Percentiles rank a stretch among this genome's conserved stretches.
Evolutionary conservation across 2,888 invertebrate species (phyloP).

Genomic region (Protophormia terraenovae): DNA sequence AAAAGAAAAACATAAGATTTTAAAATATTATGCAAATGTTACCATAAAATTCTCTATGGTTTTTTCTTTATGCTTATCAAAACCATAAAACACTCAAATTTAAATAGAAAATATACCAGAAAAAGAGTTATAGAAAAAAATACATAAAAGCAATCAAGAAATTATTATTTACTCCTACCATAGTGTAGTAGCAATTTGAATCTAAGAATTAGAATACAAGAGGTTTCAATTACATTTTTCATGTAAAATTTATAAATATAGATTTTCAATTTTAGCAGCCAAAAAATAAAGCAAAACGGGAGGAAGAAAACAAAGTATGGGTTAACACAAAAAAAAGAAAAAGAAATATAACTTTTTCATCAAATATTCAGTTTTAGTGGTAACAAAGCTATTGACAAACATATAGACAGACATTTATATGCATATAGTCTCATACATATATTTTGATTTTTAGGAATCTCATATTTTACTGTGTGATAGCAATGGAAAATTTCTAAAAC

Average conservation of each 20-base stretch:
- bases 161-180: too few relatives aligned
- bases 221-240: background rate
- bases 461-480: background rate
- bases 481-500: background rate
- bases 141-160: background rate
- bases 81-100: background rate
- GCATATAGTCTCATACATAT: background rate
- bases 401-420: background rate
- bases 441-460: background rate
- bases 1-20: background rate
- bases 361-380: background rate
- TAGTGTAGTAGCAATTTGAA: too few relatives aligned
- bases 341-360: background rate
- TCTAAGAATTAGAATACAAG: too few relatives aligned
- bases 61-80: background rate
- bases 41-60: background rate
- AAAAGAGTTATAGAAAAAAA: background rate
- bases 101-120: too few relatives aligned
- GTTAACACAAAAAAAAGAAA: background rate
- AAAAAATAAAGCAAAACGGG: too few relatives aligned
- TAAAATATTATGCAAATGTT: constrained; percentile 19
- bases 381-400: too few relatives aligned
- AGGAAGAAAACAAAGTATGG: background rate
- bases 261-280: too few relatives aligned
- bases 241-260: background rate